Evolutionary conservation across 2,888 invertebrate species (phyloP).

Genomic region (Caenorhabditis afra): DNA sequence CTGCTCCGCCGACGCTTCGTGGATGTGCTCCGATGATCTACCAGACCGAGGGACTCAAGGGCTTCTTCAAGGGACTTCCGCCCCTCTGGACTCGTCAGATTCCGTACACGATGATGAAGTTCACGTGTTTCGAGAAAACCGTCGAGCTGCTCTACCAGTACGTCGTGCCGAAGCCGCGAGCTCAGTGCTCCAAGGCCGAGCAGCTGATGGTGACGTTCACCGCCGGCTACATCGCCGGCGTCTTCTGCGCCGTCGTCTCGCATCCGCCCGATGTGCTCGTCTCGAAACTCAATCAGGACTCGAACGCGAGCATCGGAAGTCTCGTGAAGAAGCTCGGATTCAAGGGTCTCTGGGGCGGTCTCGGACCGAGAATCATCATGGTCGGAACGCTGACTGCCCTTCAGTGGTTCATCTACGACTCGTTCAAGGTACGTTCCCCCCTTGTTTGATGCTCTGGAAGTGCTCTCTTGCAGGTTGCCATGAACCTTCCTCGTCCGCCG

Average conservation of each 20-base stretch:
- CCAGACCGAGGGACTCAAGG: conserved; percentile 81
- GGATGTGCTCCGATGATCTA: conserved; percentile 67
- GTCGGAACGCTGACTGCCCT: conserved; percentile 92
- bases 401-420: conserved; percentile 94
- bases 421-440: conserved; percentile 84
- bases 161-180: conserved; percentile 87
- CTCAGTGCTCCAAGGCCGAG: conserved; percentile 87
- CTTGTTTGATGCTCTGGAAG: background rate
- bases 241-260: conserved; percentile 97
- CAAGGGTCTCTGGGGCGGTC: conserved; percentile 84
- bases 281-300: conserved; percentile 94
- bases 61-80: conserved; percentile 86
- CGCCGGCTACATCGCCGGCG: conserved; percentile 93
- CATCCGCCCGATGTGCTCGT: conserved; percentile 98
- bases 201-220: conserved; percentile 95
- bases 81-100: conserved; percentile 96
- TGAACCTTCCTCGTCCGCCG: conserved; percentile 92
- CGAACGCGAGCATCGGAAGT: conserved; percentile 86
- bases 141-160: conserved; percentile 92
- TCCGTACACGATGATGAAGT: conserved; percentile 99
- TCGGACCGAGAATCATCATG: conserved; percentile 91
- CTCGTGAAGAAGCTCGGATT: conserved; percentile 87
- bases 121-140: conserved; percentile 96
- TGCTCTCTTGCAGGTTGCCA: conserved; percentile 73
- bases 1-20: conserved; percentile 64